A percentile compares a stretch with the other conserved stretches of the same genome.
These are phyloP conservation scores for Porphyrio hochstetteri DNA, from an alignment of 2,113 vertebrate species.

Conservation along the genomic window DNA sequence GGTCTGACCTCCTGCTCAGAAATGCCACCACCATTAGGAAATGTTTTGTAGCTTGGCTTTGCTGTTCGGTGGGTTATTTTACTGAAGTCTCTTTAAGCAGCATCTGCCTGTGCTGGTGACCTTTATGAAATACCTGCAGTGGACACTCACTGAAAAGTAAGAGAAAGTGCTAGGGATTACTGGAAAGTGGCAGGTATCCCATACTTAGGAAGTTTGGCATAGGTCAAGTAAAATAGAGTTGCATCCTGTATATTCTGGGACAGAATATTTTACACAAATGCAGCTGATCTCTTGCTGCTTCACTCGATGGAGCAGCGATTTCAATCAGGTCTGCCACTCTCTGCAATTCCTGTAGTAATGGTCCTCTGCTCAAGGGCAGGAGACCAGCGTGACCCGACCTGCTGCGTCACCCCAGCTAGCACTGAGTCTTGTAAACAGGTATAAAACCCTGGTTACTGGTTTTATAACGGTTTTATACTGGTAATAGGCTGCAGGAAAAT, in stretches of 20 bases:
- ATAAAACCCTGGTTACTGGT: background rate
- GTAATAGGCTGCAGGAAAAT: background rate
- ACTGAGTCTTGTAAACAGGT: background rate
- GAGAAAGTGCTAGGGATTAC: background rate
- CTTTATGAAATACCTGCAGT: background rate
- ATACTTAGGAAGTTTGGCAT: background rate
- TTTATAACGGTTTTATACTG: background rate
- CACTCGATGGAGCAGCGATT: background rate
- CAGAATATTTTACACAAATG: background rate
- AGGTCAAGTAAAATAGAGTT: background rate
- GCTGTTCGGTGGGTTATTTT: background rate
- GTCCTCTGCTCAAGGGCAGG: background rate
- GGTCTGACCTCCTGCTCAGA: background rate
- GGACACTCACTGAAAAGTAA: background rate
- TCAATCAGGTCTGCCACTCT: background rate
- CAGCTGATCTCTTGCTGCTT: background rate
- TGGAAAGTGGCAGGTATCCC: background rate
- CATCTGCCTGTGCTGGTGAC: background rate
- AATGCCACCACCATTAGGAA: background rate
- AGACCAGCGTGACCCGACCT: background rate
- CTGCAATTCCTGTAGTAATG: background rate
- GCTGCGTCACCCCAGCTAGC: background rate
- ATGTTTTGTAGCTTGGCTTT: background rate
- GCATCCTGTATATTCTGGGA: background rate
- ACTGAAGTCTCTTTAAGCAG: background rate